A percentile compares a stretch with the other conserved stretches of the same genome.
Conservation (phyloP, 2,888 invertebrate species). For the Euphydryas editha region DNA sequence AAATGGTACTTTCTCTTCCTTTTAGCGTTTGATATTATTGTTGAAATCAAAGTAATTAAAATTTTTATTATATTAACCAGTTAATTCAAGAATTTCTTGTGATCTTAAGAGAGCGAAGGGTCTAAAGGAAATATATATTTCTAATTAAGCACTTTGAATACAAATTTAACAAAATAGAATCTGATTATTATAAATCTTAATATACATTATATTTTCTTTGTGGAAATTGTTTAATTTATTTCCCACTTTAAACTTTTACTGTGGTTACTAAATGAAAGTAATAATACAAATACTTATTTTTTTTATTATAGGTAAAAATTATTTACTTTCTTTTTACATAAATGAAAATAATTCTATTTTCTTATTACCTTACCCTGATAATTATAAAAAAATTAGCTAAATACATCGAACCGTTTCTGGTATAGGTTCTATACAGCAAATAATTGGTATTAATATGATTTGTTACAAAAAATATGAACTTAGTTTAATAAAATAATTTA, state of each 20-base stretch:
- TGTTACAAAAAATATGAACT: too few species aligned
- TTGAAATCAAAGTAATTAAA: too few species aligned
- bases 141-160: constrained; percentile 2
- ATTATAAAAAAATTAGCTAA: too few species aligned
- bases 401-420: too few species aligned
- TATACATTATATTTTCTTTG: background rate
- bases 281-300: background rate
- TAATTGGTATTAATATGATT: too few species aligned
- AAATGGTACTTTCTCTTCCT: too few species aligned
- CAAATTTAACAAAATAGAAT: background rate
- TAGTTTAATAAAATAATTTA: constrained; percentile 1
- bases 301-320: too few species aligned
- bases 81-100: background rate
- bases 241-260: background rate
- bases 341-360: too few species aligned
- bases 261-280: background rate
- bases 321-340: too few species aligned
- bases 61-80: background rate
- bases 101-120: background rate
- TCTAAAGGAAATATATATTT: constrained; percentile 2
- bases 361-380: too few species aligned
- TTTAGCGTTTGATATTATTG: too few species aligned
- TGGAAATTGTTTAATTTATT: background rate
- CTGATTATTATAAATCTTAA: background rate
- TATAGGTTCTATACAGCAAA: too few species aligned